Base-by-base conservation (phyloP, 2,797 vertebrate species). In the Sylvia borin region DNA sequence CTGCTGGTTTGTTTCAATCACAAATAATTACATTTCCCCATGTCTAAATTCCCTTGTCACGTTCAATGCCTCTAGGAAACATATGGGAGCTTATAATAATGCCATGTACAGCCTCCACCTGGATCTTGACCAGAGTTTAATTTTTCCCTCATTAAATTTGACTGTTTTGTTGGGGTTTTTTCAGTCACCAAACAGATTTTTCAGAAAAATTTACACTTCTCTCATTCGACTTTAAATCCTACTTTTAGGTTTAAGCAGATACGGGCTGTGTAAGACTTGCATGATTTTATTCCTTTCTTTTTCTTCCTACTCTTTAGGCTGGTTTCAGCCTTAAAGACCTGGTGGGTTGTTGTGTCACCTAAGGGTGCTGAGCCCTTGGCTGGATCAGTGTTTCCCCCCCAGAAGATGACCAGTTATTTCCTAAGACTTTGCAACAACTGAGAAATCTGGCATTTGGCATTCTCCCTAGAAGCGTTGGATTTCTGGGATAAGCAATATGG, bases 401-500 rank as follows among this genome's bases (percentile, higher is more conserved):
- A 2, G 32, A 73, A 65, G 54, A 72, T 2, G 5, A 66, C 65
- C 40, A 88, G 54, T 21, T 65, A 66, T 85, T 88, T 85, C 75
- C 3, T 12, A 72, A 90, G 81, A 48, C 20, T 11, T 42, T 54
- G 55, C 40, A 75, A 72, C 42, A n/a, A 64, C 78, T 50, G 84
- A 90, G 85, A 90, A 91, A 66, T 45, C 68, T 40, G 54, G 68
- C 78, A 15, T 75, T 96, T 96, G 95, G 85, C 87, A 43, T 91
- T 85, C n/a, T 95, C 62, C 70, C 51, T 65, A 42, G 62, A 94
- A 93, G 36, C 0, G 4, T 42, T 74, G 79, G 61, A 74, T 93
- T 94, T 88, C 82, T 93, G 76, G 76, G 68, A 66, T 68, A 48
- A 85, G 92, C 92, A 95, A 94, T 95, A 93, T 92, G 93, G 79